Conservation (phyloP, 1,140 invertebrate genomes). For the Latrodectus geometricus region DNA sequence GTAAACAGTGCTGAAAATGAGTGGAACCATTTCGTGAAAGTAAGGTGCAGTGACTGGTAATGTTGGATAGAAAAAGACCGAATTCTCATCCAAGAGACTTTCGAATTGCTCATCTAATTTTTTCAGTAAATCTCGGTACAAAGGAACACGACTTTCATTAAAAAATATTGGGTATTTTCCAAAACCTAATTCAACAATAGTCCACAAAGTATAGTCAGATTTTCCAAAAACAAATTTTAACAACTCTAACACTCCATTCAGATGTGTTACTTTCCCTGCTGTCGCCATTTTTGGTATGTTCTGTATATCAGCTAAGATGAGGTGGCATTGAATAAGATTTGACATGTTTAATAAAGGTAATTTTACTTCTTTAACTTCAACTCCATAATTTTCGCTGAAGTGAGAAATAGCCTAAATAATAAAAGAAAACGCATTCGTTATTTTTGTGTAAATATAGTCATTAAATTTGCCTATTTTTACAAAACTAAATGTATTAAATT, state of each 20-base stretch:
- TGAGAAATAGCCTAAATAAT: slow-evolving; percentile 11
- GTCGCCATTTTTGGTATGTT: not conserved
- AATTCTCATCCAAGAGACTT: slow-evolving; percentile 80
- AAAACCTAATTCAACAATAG: not conserved
- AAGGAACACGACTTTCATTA: not conserved
- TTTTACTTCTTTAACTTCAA: slow-evolving; percentile 1
- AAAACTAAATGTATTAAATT: too few species aligned
- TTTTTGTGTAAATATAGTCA: too few species aligned
- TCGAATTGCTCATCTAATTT: slow-evolving; percentile 69
- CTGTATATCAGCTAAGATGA: not conserved
- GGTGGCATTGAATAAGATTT: not conserved
- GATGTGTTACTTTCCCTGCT: not conserved
- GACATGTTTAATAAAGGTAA: not conserved
- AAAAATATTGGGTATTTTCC: not conserved
- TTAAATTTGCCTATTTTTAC: too few species aligned
- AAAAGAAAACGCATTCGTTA: not conserved
- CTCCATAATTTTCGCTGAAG: slow-evolving; percentile 2
- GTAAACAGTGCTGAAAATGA: slow-evolving; percentile 88
- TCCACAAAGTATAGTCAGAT: not conserved
- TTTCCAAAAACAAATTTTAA: not conserved
- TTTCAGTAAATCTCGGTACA: not conserved
- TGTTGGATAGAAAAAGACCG: slow-evolving; percentile 76
- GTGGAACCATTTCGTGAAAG: slow-evolving; percentile 82
- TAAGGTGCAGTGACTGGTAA: slow-evolving; percentile 83
- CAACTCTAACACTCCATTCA: not conserved